These are phyloP conservation scores for Sylvietta virens DNA, from an alignment of 2,113 vertebrate genomes.

Conservation along the genomic window DNA sequence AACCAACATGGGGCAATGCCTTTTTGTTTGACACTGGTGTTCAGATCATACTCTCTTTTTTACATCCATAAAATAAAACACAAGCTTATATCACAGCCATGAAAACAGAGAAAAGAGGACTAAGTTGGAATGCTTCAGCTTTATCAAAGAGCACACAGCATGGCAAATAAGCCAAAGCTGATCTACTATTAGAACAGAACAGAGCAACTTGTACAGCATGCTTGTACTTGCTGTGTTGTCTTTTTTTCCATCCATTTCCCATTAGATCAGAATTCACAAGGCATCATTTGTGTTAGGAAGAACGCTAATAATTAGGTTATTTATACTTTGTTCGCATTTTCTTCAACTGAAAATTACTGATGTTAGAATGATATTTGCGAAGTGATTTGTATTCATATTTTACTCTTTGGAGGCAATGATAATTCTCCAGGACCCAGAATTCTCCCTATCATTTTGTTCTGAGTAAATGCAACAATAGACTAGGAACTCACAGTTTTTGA, in stretches of 20 bases:
- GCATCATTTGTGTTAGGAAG: background rate
- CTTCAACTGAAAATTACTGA: background rate
- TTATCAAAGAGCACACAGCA: background rate
- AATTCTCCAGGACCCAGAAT: background rate
- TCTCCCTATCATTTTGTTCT: slow-evolving; percentile 5
- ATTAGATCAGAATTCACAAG: background rate
- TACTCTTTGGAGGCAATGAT: background rate
- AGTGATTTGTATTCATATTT: slow-evolving; percentile 27
- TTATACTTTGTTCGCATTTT: background rate
- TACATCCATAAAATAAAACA: background rate
- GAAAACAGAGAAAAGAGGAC: background rate
- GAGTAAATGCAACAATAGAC: background rate
- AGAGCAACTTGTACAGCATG: background rate
- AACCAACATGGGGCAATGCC: background rate
- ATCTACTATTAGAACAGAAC: background rate
- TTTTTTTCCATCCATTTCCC: background rate
- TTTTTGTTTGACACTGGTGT: background rate
- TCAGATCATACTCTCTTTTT: background rate
- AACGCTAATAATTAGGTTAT: background rate
- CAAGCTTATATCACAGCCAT: background rate
- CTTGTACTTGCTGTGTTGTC: background rate
- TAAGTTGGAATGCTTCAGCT: background rate
- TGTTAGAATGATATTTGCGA: background rate
- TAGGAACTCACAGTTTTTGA: slow-evolving; percentile 16
- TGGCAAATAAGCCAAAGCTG: background rate